Conservation (phyloP, 2,888 invertebrate species). For the Drosophila colorata region DNA sequence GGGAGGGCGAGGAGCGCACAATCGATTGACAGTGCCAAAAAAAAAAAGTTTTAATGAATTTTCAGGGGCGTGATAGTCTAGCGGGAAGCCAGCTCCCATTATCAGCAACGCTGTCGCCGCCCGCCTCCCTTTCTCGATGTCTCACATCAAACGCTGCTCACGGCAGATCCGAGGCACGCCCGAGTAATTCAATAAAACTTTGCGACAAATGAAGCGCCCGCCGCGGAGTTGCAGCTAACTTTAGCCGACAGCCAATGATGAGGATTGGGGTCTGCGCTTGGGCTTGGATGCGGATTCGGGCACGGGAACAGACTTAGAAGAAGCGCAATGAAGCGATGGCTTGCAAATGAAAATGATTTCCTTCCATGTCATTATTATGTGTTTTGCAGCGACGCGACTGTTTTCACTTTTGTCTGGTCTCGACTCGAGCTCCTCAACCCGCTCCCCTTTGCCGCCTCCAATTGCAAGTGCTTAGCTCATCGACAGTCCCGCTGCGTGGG, state of each 20-base stretch:
- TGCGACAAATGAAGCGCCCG: constrained; percentile 79
- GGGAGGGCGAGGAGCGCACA: not conserved
- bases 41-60: constrained; percentile 76
- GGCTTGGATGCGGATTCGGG: too few species aligned
- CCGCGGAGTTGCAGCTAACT: constrained; percentile 55
- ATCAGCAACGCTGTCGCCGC: constrained; percentile 35
- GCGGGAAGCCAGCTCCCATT: constrained; percentile 49
- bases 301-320: not conserved
- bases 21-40: constrained; percentile 63
- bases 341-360: constrained; percentile 80
- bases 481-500: too few species aligned
- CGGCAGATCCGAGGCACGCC: constrained; percentile 65
- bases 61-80: constrained; percentile 79
- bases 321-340: constrained; percentile 61
- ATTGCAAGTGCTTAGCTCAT: constrained; percentile 54
- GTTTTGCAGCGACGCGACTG: constrained; percentile 64
- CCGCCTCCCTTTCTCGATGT: not conserved
- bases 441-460: constrained; percentile 2
- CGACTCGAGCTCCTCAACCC: constrained; percentile 5
- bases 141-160: constrained; percentile 60
- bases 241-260: constrained; percentile 51
- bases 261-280: not conserved
- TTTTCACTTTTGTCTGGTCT: constrained; percentile 68
- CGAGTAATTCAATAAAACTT: constrained; percentile 82
- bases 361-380: constrained; percentile 79